These are phyloP conservation scores for Dryobota labecula DNA, from an alignment of 2,888 invertebrate genomes.

Conservation along the genomic window DNA sequence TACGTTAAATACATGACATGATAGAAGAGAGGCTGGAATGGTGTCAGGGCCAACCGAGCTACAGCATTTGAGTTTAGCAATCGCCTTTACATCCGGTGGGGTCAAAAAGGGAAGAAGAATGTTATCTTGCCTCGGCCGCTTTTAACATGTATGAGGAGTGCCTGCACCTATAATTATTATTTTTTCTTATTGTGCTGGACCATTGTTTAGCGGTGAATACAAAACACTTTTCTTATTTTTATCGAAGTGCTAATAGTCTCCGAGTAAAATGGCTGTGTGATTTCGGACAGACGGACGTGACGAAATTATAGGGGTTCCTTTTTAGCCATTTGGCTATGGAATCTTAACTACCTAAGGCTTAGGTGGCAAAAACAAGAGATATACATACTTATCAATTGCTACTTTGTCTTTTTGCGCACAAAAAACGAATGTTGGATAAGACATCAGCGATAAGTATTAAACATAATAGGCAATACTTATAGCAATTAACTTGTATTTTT, in stretches of 20 bases:
- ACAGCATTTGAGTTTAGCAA: too few species aligned
- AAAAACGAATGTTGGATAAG: background rate
- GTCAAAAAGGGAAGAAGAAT: too few species aligned
- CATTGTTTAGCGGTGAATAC: background rate
- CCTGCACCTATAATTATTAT: too few species aligned
- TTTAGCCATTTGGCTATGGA: background rate
- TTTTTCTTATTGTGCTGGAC: too few species aligned
- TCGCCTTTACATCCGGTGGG: too few species aligned
- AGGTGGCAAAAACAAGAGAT: constrained; percentile 1
- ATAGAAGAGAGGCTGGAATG: too few species aligned
- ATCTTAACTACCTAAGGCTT: background rate
- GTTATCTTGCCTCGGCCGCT: too few species aligned
- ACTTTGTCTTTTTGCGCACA: background rate
- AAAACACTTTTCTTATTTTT: background rate
- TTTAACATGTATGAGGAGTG: too few species aligned
- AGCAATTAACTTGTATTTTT: constrained; percentile 12
- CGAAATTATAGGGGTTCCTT: too few species aligned
- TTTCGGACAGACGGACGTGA: too few species aligned
- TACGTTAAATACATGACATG: too few species aligned
- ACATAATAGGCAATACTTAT: constrained; percentile 1
- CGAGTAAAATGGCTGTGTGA: background rate
- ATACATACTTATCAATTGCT: background rate
- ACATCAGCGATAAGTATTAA: constrained; percentile 5
- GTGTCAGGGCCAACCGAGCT: too few species aligned
- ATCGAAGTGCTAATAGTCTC: background rate